phyloP scores from a whole-genome alignment of 2,797 vertebrate species.

The Todus mexicanus region DNA sequence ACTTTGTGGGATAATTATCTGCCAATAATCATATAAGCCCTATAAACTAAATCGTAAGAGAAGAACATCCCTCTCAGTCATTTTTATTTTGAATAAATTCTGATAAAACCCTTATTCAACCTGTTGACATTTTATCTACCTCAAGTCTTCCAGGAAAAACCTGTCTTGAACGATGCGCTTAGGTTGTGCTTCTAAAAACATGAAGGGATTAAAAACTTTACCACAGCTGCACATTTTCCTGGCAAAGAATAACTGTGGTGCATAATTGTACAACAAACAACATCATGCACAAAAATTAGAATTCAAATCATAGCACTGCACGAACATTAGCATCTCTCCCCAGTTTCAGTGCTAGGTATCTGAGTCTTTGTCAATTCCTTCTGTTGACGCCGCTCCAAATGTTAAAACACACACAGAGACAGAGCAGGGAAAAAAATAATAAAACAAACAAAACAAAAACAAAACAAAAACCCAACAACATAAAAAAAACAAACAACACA shows the following conservation, averaged over 20 bases:
- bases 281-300: not conserved
- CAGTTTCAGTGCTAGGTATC: not conserved
- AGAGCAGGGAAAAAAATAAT: accelerated
- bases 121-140: not conserved
- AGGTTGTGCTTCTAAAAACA: not conserved
- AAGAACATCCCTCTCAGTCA: not conserved
- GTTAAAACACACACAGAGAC: not conserved
- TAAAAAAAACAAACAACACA: not conserved
- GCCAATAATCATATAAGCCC: not conserved
- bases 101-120: not conserved
- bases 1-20: not conserved
- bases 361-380: not conserved
- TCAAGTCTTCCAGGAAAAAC: not conserved
- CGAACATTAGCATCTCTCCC: not conserved
- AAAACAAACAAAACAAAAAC: no score
- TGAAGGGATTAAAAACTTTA: not conserved
- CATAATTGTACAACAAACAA: not conserved
- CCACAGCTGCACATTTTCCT: not conserved
- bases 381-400: not conserved
- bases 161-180: not conserved
- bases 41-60: not conserved
- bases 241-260: not conserved
- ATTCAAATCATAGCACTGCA: not conserved
- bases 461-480: no score
- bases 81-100: not conserved